Percentiles rank a stretch among this genome's conserved stretches.
Evolutionary conservation across 2,113 vertebrate genomes (phyloP).

Genomic region (Rostratula benghalensis): DNA sequence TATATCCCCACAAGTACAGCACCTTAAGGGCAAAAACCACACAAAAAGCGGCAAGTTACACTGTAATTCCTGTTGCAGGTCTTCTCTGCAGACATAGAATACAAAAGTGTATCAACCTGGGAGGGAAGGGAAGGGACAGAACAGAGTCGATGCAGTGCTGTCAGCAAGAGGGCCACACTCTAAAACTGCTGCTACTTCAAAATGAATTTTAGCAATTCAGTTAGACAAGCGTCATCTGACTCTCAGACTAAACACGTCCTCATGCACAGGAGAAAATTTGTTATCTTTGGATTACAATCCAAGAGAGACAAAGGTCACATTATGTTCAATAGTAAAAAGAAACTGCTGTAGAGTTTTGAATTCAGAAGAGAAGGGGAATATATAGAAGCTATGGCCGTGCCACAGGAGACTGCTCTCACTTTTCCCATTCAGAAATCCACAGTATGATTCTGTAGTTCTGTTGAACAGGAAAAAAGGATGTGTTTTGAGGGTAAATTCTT

Average conservation of each 20-base stretch:
- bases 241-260: neutral
- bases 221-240: neutral
- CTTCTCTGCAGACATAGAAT: neutral
- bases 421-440: neutral
- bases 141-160: neutral
- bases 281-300: neutral
- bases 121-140: neutral
- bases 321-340: neutral
- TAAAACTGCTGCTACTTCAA: neutral
- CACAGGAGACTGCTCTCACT: neutral
- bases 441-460: neutral
- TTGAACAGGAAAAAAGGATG: neutral
- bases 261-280: neutral
- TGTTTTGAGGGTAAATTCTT: neutral
- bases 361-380: neutral
- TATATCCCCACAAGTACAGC: neutral
- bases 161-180: neutral
- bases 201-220: neutral
- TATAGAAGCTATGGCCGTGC: neutral
- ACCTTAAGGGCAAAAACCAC: neutral
- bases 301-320: neutral
- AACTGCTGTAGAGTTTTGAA: neutral
- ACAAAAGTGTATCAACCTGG: neutral
- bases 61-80: neutral
- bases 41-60: too few relatives aligned